Base-by-base conservation (phyloP, 2,113 vertebrate species). In the Romanogobio albipinnatus region DNA sequence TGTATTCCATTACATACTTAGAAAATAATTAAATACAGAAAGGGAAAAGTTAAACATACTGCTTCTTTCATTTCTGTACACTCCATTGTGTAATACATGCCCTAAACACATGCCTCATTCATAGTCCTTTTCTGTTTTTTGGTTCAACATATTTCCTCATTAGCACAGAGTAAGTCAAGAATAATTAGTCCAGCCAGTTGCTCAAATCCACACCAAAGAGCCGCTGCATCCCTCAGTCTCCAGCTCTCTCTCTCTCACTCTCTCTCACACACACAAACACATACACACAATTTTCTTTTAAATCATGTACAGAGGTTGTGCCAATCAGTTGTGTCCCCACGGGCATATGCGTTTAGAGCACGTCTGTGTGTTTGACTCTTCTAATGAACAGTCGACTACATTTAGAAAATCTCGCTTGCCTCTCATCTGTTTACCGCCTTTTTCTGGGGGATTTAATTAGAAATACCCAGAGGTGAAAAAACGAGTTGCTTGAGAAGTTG, bases 161-260 rank as follows among this genome's bases (percentile, higher is more conserved):
- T 80, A 84, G 33, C 59, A 58, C 45, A 29, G 76, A 43, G 68
- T 15, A 29, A 6, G 87, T 78, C 79, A 43, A 76, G 43, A 81
- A 62, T 79, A 85, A 88, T 85, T 84, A 73, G 45, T 84, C 74
- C 84, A n/a, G 19, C 47, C 22, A 76, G 76, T 61, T 68, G 64
- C 56, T 68, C 58, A 5, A 61, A 19, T 8, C 19, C 13, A 71
- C 66, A 36, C 26, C 53, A 81, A 81, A 84, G 47, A 84, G 15
- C 36, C 39, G 9, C 36, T 51, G 7, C 29, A 19, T 74, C 26
- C 19, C 22, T 83, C n/a, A 47, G 2, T 24, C 33, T 86, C 53
- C 24, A 17, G n/a, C 15, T 36, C 22, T 81, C 26, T 74, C 66
- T 81, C 19, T 43, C 85, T 87, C 43, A n/a, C 80, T n/a, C 76